These are phyloP conservation scores for Gracilinanus agilis DNA, from an alignment of 2,113 vertebrate genomes.

Conservation along the genomic window DNA sequence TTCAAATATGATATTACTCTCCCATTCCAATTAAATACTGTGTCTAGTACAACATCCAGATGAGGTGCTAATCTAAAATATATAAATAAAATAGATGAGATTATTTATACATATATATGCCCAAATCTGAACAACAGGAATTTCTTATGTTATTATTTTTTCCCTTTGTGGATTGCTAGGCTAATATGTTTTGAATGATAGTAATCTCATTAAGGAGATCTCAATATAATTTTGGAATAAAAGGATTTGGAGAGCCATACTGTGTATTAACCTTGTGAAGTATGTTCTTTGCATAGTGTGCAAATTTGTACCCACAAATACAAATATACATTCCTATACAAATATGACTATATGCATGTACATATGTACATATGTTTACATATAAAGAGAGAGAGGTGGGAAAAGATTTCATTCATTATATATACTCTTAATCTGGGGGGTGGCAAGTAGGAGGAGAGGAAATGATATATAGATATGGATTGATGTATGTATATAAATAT, in stretches of 20 bases:
- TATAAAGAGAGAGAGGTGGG: background rate
- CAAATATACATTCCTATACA: background rate
- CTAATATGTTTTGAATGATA: background rate
- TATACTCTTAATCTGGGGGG: background rate
- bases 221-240: background rate
- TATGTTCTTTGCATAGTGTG: background rate
- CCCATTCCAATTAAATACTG: background rate
- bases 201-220: background rate
- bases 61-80: background rate
- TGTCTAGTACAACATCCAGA: background rate
- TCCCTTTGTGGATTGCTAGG: background rate
- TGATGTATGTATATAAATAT: background rate
- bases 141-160: background rate
- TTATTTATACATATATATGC: background rate
- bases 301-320: background rate
- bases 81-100: background rate
- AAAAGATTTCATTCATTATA: background rate
- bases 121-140: background rate
- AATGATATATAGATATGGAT: background rate
- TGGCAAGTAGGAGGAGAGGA: background rate
- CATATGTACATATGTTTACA: background rate
- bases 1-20: background rate
- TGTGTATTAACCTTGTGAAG: background rate
- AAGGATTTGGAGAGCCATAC: background rate
- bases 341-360: background rate